A percentile compares a stretch with the other conserved stretches of the same genome.
phyloP scores from a whole-genome alignment of 2,888 invertebrate species.

The Hypomecis punctinalis region DNA sequence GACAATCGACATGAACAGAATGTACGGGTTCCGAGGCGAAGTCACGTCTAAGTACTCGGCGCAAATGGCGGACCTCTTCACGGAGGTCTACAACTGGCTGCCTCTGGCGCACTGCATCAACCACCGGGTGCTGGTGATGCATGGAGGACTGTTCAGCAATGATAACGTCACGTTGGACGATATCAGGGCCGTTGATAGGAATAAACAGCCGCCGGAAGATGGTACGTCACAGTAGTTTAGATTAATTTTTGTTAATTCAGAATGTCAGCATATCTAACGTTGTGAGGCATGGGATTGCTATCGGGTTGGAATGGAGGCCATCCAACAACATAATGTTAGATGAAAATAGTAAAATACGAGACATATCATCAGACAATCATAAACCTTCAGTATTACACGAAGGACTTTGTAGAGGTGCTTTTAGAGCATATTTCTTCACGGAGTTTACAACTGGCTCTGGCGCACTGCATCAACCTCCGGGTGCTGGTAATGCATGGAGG shows the following conservation, averaged over 20 bases:
- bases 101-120: conserved; percentile 98
- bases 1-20: conserved; percentile 98
- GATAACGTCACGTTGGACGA: conserved; percentile 97
- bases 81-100: conserved; percentile 99
- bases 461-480: conserved; percentile 95
- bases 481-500: conserved; percentile 98
- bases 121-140: conserved; percentile 93
- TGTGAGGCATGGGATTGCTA: too few relatives aligned
- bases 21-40: conserved; percentile 99
- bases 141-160: conserved; percentile 98
- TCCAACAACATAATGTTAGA: too few relatives aligned
- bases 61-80: conserved; percentile 98
- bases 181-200: conserved; percentile 94
- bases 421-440: conserved; percentile 98
- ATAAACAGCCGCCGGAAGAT: conserved; percentile 98
- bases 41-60: conserved; percentile 97
- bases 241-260: too few relatives aligned
- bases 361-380: too few relatives aligned
- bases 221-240: conserved; percentile 77
- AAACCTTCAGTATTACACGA: too few relatives aligned
- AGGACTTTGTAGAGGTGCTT: too few relatives aligned
- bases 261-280: too few relatives aligned
- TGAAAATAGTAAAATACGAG: too few relatives aligned
- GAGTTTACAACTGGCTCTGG: conserved; percentile 98
- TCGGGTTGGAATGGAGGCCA: too few relatives aligned